Evolutionary conservation across 2,113 vertebrate species (phyloP), one percentile per base, ranked within the genome.

Genomic region (Telmatochromis brichardi): DNA sequence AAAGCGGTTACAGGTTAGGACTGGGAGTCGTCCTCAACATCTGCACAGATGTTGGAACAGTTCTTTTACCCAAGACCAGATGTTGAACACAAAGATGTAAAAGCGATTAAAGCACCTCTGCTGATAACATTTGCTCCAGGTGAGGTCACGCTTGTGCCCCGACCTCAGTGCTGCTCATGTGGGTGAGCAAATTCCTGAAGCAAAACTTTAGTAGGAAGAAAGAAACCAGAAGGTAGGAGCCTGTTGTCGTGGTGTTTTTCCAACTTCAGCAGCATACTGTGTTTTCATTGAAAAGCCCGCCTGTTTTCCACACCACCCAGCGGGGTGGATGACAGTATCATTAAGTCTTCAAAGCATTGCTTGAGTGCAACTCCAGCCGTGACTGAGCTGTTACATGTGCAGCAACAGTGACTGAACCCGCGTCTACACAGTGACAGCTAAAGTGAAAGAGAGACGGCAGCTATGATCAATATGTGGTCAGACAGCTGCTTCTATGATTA

Each of bases 401-500:
- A 7, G 23, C 50, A 37, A 76, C 47, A 45, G n/a, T 28, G 42
- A 14, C 31, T 53, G 23, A 78, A 12, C 57, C 65, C 12, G 3
- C 1, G 58, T 37, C 33, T 31, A 5, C 3, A 13, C 6, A 45
- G 19, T 80, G 83, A 91, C 63, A 42, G 28, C 11, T 21, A 42
- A 42, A 79, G 35, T 17, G 17, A 80, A 54, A 10, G 19, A 26
- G 23, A 37, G 86, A 42, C 6, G 9, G 7, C 42, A 83, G 84
- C 12, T 90, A 93, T 89, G 90, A 83, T 63, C 7, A 0, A 81
- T 7, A 93, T 95, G 94, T 23, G 42, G 33, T 79, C 84, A 2
- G 84, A 85, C 87, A 1, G 35, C 91, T 83, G 0, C 11, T 23
- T 31, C 19, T 42, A 3, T 26, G 26, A 65, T 71, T 19, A 79